Base-by-base conservation (phyloP, 2,888 invertebrate species). In the Hermaeophaga mercurialis region DNA sequence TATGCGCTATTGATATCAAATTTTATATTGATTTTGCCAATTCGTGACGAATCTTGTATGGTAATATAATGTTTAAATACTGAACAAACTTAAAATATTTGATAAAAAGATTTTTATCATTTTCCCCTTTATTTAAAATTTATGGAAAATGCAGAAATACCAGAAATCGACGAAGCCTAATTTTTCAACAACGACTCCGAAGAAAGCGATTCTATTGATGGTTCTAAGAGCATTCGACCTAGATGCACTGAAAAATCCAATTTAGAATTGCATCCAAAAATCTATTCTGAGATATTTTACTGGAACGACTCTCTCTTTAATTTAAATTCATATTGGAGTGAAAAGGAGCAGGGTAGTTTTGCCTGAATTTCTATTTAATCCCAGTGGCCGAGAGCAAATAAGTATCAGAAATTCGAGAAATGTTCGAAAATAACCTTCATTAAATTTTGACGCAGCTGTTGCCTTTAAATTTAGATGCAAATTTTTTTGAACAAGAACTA, bases 201-300 rank as follows among this genome's bases (percentile, higher is more conserved):
- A 49, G 38, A 36, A 49, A 49, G 39, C 49, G 39, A 49, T 49
- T 49, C 39, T 28, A 28, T 39, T 50, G 33, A 28, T 28, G 28
- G 28, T n/a, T 28, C 28, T n/a, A 7, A 50, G 14, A 38, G 49
- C 15, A 24, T 49, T 22, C 41, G 50, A 50, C 41, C 12, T 43
- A 33, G 24, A 43, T 43, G 34, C 52, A 12, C 34, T 12, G 43
- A 39, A 28, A 61, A 63, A 63, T 61, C 59, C 57, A 61, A 61
- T 63, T 61, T 57, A 50, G 54, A 61, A 61, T 54, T 61, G 63
- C 61, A 61, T 61, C 56, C 58, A 19, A 54, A 63, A 63, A 59
- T 61, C 63, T 52, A 63, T 63, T 63, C 58, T 58, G 50, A 59
- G 59, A 63, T 58, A 59, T 63, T 41, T 41, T 19, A 41, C 41